These are phyloP conservation scores for Acleris emargana DNA, from an alignment of 2,888 invertebrate species.

Conservation along the genomic window DNA sequence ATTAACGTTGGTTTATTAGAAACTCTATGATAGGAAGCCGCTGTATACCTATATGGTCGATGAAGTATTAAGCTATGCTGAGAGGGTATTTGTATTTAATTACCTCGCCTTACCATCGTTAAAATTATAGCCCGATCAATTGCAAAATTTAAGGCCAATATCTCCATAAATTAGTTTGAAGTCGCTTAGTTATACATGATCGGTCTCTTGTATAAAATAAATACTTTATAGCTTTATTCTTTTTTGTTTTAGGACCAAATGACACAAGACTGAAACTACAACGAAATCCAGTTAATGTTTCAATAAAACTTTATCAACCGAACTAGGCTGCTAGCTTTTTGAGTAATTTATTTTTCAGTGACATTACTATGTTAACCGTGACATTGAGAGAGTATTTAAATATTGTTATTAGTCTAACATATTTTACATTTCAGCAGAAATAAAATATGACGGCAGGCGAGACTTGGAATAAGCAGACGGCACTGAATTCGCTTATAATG, in stretches of 20 bases:
- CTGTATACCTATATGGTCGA: too few species aligned
- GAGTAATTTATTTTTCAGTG: slow-evolving; percentile 57
- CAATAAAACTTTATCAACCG: slow-evolving; percentile 47
- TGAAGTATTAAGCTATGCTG: too few species aligned
- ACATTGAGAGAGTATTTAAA: slow-evolving; percentile 46
- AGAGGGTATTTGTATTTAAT: too few species aligned
- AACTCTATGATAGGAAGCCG: too few species aligned
- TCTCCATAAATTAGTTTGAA: too few species aligned
- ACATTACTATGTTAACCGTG: slow-evolving; percentile 45
- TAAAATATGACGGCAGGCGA: slow-evolving; percentile 7
- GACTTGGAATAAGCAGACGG: not conserved
- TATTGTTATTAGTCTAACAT: slow-evolving; percentile 28
- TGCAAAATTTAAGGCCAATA: too few species aligned
- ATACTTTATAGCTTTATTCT: not conserved
- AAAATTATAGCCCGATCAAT: too few species aligned
- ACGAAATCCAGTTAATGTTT: slow-evolving; percentile 66
- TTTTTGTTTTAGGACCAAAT: slow-evolving; percentile 65
- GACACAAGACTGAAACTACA: slow-evolving; percentile 74
- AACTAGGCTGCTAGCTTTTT: slow-evolving; percentile 47
- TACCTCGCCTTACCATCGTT: too few species aligned
- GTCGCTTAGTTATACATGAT: too few species aligned
- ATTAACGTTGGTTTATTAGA: too few species aligned
- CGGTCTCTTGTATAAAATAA: not conserved
- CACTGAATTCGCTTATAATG: not conserved
- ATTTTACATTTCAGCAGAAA: slow-evolving; percentile 7